Conservation (phyloP, 2,113 vertebrate genomes). For the Pseudolaguvia tuberculata region DNA sequence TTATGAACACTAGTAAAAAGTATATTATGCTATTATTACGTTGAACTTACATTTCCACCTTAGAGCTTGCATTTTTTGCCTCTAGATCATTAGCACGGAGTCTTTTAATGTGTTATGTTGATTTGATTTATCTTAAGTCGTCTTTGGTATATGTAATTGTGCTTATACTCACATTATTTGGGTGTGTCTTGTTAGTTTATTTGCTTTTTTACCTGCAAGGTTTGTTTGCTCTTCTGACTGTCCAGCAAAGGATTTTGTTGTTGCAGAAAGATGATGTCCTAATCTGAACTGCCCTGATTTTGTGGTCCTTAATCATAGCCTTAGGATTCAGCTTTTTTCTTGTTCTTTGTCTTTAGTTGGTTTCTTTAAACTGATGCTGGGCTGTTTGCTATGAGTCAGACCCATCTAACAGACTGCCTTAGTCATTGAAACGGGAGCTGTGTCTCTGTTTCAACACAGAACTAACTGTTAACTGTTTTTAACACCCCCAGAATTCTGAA, state of each 20-base stretch:
- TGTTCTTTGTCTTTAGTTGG: conserved; percentile 7
- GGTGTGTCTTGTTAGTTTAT: background rate
- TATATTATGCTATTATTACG: background rate
- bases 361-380: conserved; percentile 22
- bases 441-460: conserved; percentile 14
- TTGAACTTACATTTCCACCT: background rate
- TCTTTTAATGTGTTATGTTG: background rate
- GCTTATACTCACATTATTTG: conserved; percentile 3
- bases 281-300: conserved; percentile 11
- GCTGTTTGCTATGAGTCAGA: conserved; percentile 26
- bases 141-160: background rate
- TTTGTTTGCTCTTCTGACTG: background rate
- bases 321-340: conserved; percentile 24
- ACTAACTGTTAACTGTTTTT: too few relatives aligned
- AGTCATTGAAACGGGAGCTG: conserved; percentile 26
- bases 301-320: background rate
- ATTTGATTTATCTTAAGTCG: background rate
- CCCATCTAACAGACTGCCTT: conserved; percentile 28
- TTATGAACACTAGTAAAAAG: background rate
- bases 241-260: conserved; percentile 20
- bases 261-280: conserved; percentile 10
- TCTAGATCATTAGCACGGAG: background rate
- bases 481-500: conserved; percentile 8
- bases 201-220: background rate
- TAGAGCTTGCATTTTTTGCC: background rate